Conservation (phyloP, 2,797 vertebrate species). For the Anniella stebbinsi region DNA sequence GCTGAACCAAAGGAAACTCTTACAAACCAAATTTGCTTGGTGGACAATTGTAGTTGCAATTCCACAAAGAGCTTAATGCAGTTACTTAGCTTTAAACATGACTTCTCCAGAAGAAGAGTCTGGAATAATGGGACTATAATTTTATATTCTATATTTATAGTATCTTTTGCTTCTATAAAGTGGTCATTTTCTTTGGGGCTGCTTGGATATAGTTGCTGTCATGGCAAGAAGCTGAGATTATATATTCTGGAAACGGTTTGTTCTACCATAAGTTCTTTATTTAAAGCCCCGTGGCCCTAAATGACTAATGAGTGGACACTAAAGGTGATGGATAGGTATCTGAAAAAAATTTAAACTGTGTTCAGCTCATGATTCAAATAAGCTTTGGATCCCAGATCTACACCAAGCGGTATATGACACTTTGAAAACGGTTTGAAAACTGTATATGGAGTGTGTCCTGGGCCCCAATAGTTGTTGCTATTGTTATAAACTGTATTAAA, state of each 20-base stretch:
- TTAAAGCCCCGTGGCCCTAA: neutral
- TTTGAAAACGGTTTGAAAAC: too few species aligned
- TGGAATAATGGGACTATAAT: neutral
- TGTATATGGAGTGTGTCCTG: too few species aligned
- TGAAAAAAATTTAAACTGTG: neutral
- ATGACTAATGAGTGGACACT: neutral
- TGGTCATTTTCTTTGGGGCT: neutral
- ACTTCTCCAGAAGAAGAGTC: neutral
- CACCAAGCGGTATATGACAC: too few species aligned
- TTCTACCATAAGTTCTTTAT: neutral
- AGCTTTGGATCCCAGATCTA: neutral
- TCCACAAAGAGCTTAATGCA: neutral
- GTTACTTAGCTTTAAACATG: neutral
- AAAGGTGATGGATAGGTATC: neutral
- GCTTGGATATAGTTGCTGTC: neutral
- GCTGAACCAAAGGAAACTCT: neutral
- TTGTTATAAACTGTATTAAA: too few species aligned
- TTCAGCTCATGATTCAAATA: neutral
- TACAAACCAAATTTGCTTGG: neutral
- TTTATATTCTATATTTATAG: neutral
- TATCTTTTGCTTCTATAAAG: neutral
- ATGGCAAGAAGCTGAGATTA: neutral
- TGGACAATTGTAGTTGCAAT: neutral
- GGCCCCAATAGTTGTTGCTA: too few species aligned
- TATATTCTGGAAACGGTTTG: neutral